A percentile compares a stretch with the other conserved stretches of the same genome.
Conservation (phyloP, 2,888 invertebrate genomes). For the Arrhopalites spinosus region DNA sequence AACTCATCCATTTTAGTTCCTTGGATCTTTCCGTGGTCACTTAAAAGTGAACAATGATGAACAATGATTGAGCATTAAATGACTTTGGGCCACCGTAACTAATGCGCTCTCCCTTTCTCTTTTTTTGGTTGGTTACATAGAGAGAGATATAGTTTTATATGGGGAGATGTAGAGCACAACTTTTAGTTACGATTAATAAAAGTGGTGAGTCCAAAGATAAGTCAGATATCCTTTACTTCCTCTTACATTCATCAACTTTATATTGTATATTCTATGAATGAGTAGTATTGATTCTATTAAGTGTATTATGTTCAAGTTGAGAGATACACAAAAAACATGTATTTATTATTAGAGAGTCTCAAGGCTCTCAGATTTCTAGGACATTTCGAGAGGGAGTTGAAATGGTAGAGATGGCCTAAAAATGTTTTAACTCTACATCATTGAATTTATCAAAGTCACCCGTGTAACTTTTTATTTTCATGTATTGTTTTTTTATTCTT, state of each 20-base stretch:
- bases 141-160: no score
- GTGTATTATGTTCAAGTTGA: neutral
- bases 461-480: slow-evolving; percentile 4
- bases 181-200: no score
- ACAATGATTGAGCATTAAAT: slow-evolving; percentile 26
- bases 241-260: no score
- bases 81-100: slow-evolving; percentile 18
- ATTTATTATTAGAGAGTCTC: no score
- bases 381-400: neutral
- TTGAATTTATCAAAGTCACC: slow-evolving; percentile 26
- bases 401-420: neutral
- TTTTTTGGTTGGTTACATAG: no score
- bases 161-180: no score
- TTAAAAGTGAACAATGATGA: slow-evolving; percentile 19
- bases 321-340: no score
- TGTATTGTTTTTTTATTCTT: slow-evolving; percentile 6
- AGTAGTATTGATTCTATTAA: neutral
- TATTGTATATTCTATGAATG: neutral
- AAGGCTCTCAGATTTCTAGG: no score
- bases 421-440: neutral
- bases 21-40: slow-evolving; percentile 28
- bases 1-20: slow-evolving; percentile 20
- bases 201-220: no score
- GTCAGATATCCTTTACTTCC: no score
- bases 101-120: neutral